Evolutionary conservation across 2,113 vertebrate species (phyloP), one percentile per base, ranked within the genome.

Genomic region (Catharus minimus): DNA sequence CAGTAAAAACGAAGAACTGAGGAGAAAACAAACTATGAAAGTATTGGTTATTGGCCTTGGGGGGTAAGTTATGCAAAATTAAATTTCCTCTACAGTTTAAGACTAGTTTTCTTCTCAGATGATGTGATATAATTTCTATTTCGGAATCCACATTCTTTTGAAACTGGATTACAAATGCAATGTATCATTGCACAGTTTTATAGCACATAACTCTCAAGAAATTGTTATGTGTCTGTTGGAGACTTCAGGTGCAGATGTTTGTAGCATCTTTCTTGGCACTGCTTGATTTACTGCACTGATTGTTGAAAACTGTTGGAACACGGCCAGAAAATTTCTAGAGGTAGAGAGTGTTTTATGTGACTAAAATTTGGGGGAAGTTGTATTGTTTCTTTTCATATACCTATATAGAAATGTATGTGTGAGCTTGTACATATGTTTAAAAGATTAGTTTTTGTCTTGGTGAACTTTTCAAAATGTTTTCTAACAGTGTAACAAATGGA

Each of bases 401-500:
- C 22, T 52, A 5, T 30, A 39, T 11, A 23, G 50, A 76, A 81
- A 52, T 28, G 6, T 18, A 14, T 46, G 11, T 43, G 4, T 67
- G 24, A 71, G 22, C 9, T 55, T 77, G 52, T 66, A 43, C 11
- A 0, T 64, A 6, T 50, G 3, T 87, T 69, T 60, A 39, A 78
- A 89, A 81, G 18, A 44, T 7, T 50, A 2, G 13, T 26, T 85
- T 92, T 88, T 93, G 14, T 30, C n/a, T 57, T 90, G 38, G 65
- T 72, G 15, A 46, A n/a, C 24, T 80, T 76, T 89, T 55, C 33
- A 14, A 28, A 61, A 18, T 75, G 13, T 80, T 67, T 91, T 90
- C 47, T 77, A 68, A 86, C 36, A 99, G 99, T 19, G 97, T 99
- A 94, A 99, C 99, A 91, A 99, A 99, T 93, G 98, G 98, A 30